These are phyloP conservation scores for Acrocephalus kingi DNA, from an alignment of 2,113 vertebrate genomes.

Conservation along the genomic window DNA sequence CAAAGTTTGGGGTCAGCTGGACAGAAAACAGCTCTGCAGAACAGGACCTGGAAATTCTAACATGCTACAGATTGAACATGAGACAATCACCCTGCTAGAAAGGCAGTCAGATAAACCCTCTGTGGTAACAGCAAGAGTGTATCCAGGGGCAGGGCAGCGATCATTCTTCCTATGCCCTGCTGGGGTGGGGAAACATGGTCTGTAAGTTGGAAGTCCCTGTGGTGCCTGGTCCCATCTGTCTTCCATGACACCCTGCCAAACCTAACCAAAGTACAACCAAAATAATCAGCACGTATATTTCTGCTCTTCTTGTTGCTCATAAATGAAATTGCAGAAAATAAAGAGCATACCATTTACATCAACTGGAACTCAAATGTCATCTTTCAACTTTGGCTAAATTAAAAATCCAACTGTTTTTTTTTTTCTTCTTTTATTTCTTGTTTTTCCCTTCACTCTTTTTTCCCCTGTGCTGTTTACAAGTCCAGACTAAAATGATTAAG, in stretches of 20 bases:
- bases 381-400: neutral
- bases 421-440: neutral
- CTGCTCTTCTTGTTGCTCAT: neutral
- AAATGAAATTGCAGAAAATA: neutral
- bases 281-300: neutral
- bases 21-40: neutral
- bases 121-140: neutral
- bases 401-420: neutral
- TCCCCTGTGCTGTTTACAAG: neutral
- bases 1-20: neutral
- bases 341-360: neutral
- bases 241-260: neutral
- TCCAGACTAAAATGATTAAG: neutral
- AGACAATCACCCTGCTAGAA: neutral
- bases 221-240: neutral
- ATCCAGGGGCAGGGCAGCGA: neutral
- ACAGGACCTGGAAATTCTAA: neutral
- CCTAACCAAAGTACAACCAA: neutral
- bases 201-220: neutral
- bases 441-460: neutral
- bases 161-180: neutral
- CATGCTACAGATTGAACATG: neutral
- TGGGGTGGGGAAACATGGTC: rapidly evolving
- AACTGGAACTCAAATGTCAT: neutral
- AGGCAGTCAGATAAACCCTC: neutral